Evolutionary conservation across 2,797 vertebrate species (phyloP).

Genomic region (Zenarchopterus dispar): DNA sequence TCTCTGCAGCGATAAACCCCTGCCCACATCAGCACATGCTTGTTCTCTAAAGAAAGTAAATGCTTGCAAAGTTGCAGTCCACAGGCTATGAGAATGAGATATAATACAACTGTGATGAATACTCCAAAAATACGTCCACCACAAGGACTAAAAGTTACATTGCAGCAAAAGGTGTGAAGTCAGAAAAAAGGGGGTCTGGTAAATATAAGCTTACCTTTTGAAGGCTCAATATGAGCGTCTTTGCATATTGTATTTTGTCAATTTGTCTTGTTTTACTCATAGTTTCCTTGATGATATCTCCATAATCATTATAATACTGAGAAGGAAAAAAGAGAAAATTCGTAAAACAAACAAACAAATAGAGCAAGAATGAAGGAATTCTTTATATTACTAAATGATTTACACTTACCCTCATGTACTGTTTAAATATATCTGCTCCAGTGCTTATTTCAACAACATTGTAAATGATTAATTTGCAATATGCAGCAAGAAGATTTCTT

Average conservation of each 20-base stretch:
- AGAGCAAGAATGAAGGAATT: background rate
- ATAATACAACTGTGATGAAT: no score
- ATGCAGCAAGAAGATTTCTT: slow-evolving; percentile 95
- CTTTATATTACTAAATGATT: slow-evolving; percentile 2
- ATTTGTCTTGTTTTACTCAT: slow-evolving; percentile 99
- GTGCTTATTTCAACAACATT: slow-evolving; percentile 97
- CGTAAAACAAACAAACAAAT: background rate
- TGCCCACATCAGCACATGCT: no score
- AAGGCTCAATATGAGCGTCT: slow-evolving; percentile 95
- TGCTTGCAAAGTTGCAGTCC: no score
- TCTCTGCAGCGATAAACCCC: no score
- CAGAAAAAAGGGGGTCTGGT: no score
- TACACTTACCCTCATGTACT: slow-evolving; percentile 93
- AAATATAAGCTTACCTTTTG: slow-evolving; percentile 87
- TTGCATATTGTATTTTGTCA: slow-evolving; percentile 97
- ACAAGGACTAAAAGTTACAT: no score
- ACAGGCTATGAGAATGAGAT: no score
- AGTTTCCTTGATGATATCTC: slow-evolving; percentile 98
- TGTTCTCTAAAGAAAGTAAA: no score
- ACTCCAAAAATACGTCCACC: no score
- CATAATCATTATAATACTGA: slow-evolving; percentile 99
- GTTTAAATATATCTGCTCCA: slow-evolving; percentile 97
- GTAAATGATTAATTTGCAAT: slow-evolving; percentile 97
- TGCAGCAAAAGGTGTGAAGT: no score
- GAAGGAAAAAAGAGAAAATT: slow-evolving; percentile 21